phyloP scores from a whole-genome alignment of 92 coral and sea anemone genomes.

The Paragorgia papillata region DNA sequence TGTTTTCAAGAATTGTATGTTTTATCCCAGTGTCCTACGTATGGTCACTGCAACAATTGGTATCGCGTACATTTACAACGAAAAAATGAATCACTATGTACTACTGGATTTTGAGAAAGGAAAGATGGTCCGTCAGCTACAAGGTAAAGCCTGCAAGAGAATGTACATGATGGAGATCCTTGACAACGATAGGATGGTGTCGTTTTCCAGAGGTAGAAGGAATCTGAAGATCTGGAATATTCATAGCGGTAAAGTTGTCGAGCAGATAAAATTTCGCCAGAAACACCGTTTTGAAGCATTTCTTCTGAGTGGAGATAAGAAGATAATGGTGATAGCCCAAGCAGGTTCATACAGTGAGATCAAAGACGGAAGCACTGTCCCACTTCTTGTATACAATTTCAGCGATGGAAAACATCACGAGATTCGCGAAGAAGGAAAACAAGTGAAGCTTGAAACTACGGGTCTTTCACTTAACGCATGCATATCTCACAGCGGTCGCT shows the following conservation, averaged over 20 bases:
- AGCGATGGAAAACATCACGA: slow-evolving; percentile 30
- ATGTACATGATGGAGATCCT: slow-evolving; percentile 86
- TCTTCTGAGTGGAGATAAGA: slow-evolving; percentile 72
- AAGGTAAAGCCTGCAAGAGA: slow-evolving; percentile 93
- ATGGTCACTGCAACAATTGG: slow-evolving; percentile 73
- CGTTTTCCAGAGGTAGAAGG: slow-evolving; percentile 86
- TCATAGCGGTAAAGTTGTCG: slow-evolving; percentile 73
- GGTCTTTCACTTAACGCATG: slow-evolving; percentile 32
- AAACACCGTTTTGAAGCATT: slow-evolving; percentile 80
- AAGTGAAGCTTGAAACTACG: slow-evolving; percentile 30
- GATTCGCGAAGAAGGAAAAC: slow-evolving; percentile 33
- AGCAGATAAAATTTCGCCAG: slow-evolving; percentile 73
- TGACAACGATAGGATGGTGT: slow-evolving; percentile 71
- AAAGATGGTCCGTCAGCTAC: slow-evolving; percentile 68
- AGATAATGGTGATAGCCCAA: slow-evolving; percentile 34
- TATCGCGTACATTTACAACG: slow-evolving; percentile 80
- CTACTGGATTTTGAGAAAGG: slow-evolving; percentile 79
- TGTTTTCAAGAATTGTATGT: slow-evolving; percentile 43
- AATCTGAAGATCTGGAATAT: slow-evolving; percentile 89
- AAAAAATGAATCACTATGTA: slow-evolving; percentile 73
- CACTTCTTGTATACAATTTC: slow-evolving; percentile 33
- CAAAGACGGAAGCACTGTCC: slow-evolving; percentile 34
- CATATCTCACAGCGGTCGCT: slow-evolving; percentile 71
- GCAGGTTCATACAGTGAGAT: slow-evolving; percentile 29
- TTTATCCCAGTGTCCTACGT: slow-evolving; percentile 74